Base-by-base conservation (phyloP, 2,113 vertebrate species). In the Phodopus roborovskii region DNA sequence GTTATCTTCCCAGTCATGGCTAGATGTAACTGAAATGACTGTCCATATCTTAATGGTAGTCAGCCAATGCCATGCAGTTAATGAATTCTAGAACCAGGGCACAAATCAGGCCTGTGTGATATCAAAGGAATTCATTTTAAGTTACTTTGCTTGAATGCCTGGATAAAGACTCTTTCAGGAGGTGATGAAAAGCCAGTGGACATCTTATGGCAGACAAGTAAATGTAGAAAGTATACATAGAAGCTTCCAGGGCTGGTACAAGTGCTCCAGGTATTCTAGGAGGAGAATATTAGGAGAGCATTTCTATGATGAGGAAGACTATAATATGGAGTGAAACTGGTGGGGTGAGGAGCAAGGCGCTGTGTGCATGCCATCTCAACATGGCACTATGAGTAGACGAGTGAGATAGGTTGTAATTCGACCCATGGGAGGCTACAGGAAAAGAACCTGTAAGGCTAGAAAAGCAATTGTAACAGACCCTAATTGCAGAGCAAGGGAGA, bases 111-210 rank as follows among this genome's bases (percentile, higher is more conserved):
- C 39, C 81, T 75, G 26, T 20, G 10, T 53, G 83, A 95, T 48
- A 62, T 36, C 73, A 92, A n/a, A 92, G 82, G 45, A 22, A 30
- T 62, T 88, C 50, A 53, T 88, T 94, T 74, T 71, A 66, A 91
- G 26, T 66, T 17, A 50, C 7, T 83, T 93, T 42, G 17, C 81
- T 85, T 9, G 30, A 79, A 95, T 16, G 26, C 13, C 74, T 53
- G 62, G 87, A 58, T 39, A 85, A 95, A 74, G 70, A 56, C 62
- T 66, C 28, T 39, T 70, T n/a, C 30, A 79, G 68, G 62, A 83
- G 42, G 48, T n/a, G 11, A 56, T 20, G 64, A 84, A 70, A 79
- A 74, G 36, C 70, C 62, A n/a, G 3, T 53, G 9, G 81, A 66
- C 66, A 66, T 11, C 4, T 0, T 58, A 20, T 28, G 60, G 62